Evolutionary conservation across 2,113 vertebrate genomes (phyloP), one percentile per base, ranked within the genome.

Genomic region (Ascaphus truei): DNA sequence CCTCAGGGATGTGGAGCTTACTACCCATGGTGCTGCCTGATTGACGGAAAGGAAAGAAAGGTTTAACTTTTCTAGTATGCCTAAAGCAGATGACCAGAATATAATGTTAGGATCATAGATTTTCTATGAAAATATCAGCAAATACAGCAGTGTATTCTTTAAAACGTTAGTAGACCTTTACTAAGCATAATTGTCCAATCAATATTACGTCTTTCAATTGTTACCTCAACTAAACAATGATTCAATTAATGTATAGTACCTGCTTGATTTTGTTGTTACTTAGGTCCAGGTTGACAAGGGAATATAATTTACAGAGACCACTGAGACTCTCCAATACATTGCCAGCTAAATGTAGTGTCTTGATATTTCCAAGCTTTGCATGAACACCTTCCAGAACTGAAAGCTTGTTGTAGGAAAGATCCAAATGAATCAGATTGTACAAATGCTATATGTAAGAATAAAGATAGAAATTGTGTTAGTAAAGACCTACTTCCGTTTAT

Each of bases 331-430:
- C 86, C 65, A 99, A 81, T n/a, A 93, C 92, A 84, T 99, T 99
- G 3, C 95, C 97, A 0, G 96, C 91, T 80, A 99, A 85, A 75
- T 90, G 96, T 53, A 99, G 81, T 3, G 96, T 98, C 80, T 97
- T 96, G 72, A 99, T 94, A 79, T 99, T 99, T 22, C 97, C 97
- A 69, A 99, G 87, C 53, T 94, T 96, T 10, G 94, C 93, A 80
- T 98, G 95, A 73, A 94, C 89, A 1, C 93, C 92, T 83, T 98
- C 92, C 51, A 98, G 77, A 1, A 86, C 81, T 10, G 63, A 79
- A 7, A 99, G 87, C 47, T 86, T 90, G 86, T 99, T 99, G 73
- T 92, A 97, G 55, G 96, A 98, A 74, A 99, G 85, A 75, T 99
- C 96, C 83, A 99, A 83, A 50, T 99, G 97, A 72, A 98, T 86